Conservation (phyloP, 2,888 invertebrate species). For the Parnassius smintheus region DNA sequence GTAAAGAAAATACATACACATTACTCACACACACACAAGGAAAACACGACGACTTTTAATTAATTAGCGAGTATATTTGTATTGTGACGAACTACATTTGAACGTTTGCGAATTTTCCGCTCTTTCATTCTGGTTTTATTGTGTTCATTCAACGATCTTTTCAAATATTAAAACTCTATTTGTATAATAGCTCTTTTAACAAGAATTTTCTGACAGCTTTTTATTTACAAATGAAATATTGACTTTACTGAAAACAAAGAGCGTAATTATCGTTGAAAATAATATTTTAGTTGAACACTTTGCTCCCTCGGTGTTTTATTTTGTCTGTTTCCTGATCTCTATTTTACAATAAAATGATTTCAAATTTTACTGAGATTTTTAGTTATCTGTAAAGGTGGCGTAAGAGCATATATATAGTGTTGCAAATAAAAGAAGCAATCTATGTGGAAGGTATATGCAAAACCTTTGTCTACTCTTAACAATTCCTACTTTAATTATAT, state of each 20-base stretch:
- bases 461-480: too few species aligned
- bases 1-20: conserved; percentile 54
- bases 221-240: conserved; percentile 24
- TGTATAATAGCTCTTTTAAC: conserved; percentile 24
- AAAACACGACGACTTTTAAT: conserved; percentile 65
- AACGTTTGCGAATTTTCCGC: conserved; percentile 37
- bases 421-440: too few species aligned
- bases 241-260: conserved; percentile 20
- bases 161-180: conserved; percentile 26
- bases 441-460: too few species aligned
- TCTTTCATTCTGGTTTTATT: conserved; percentile 11
- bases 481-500: too few species aligned
- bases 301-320: too few species aligned
- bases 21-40: conserved; percentile 64
- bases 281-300: neutral
- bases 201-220: conserved; percentile 25
- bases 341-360: too few species aligned
- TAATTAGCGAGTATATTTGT: conserved; percentile 67
- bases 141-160: conserved; percentile 25
- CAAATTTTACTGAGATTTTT: too few species aligned
- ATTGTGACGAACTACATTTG: conserved; percentile 53
- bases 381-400: too few species aligned
- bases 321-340: too few species aligned
- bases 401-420: too few species aligned
- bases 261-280: conserved; percentile 17